Conservation (phyloP, 2,888 invertebrate genomes). For the Tetragonisca angustula region DNA sequence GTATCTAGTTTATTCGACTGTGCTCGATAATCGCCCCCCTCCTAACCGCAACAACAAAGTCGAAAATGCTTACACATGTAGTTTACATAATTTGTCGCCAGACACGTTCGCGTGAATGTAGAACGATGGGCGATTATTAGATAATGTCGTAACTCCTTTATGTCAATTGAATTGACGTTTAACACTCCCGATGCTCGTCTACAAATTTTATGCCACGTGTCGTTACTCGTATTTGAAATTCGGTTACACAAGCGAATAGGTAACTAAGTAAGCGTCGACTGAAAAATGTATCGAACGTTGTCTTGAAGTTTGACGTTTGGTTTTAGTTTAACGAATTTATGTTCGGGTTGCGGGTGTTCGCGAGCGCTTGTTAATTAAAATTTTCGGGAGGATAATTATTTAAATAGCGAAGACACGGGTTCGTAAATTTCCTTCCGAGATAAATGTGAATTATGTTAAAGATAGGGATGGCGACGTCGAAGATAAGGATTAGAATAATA, state of each 20-base stretch:
- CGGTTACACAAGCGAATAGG: neutral
- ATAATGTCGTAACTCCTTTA: neutral
- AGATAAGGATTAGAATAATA: neutral
- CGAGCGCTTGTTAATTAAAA: neutral
- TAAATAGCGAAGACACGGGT: neutral
- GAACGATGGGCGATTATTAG: neutral
- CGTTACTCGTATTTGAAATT: neutral
- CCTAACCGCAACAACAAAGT: neutral
- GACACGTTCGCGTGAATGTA: neutral
- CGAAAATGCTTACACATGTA: neutral
- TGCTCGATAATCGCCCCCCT: neutral
- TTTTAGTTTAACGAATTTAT: neutral
- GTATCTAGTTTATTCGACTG: constrained; percentile 4
- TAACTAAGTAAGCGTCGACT: neutral
- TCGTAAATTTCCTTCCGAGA: neutral
- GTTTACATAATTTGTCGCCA: neutral
- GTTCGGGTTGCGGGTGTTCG: too few relatives aligned
- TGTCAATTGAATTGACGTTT: constrained; percentile 17
- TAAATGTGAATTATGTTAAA: neutral
- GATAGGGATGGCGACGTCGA: neutral
- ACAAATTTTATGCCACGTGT: constrained; percentile 35
- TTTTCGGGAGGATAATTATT: neutral
- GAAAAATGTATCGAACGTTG: neutral
- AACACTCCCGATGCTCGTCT: neutral
- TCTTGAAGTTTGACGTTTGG: neutral